Evolutionary conservation across 1,140 invertebrate species (phyloP), one percentile per base, ranked within the genome.

Genomic region (Leptopilina boulardi): DNA sequence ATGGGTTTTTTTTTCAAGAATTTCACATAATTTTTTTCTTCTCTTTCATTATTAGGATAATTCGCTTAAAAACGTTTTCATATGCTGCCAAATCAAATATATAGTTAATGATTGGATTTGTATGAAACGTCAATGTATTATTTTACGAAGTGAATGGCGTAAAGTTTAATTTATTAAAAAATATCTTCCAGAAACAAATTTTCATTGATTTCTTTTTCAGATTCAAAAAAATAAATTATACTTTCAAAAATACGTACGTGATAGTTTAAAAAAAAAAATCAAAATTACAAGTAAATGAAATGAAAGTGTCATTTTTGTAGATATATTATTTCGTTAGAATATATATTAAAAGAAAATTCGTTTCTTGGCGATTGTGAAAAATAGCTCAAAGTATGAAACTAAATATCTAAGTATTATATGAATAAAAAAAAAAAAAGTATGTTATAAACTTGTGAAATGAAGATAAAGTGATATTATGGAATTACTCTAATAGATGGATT

Each of bases 71-170:
- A 34, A 30, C 34, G 2, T 9, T 66, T 66, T 5, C 26, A 66
- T 30, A 66, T 66, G 26, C 59, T 66, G 59, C 59, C 59, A 66
- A 66, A 66, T 66, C 59, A 66, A 66, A 59, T 59, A 26, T 38
- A 2, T 66, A 66, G 13, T 66, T n/a, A 30, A 30, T 30, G 13
- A 66, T 66, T 34, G 59, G 59, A 66, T 34, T 66, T 66, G 59
- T n/a, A 21, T 23, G 56, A 23, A 30, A 66, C 23, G 59, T 13
- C 13, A 66, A 11, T 11, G 21, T 26, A 59, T 66, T 66, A 66
- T 66, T 66, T 30, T 66, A n/a, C 15, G 26, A 26, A 15, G 10
- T 30, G 21, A 66, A 66, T n/a, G 15, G 13, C 13, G 59, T 15
- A 30, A 66, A 66, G 30, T 5, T 66, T 66, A 66, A 34, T 66